A percentile compares a stretch with the other conserved stretches of the same genome.
Evolutionary conservation across 2,113 vertebrate species (phyloP).

Genomic region (Callipepla californica): DNA sequence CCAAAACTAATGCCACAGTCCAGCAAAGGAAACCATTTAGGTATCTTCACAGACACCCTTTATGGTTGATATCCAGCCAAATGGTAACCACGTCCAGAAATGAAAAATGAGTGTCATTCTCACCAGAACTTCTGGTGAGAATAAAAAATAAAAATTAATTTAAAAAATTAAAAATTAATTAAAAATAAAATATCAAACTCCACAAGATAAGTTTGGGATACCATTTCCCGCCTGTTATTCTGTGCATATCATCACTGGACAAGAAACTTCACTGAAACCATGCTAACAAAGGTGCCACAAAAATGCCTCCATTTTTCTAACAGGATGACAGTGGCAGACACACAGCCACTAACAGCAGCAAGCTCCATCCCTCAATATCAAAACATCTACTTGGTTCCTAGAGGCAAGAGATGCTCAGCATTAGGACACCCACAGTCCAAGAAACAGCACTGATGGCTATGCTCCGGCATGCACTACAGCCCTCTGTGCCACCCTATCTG

Average conservation of each 20-base stretch:
- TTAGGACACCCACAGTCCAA: neutral
- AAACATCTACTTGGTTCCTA: neutral
- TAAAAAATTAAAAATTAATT: too few species aligned
- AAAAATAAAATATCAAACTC: neutral
- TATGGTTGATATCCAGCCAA: neutral
- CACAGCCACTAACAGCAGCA: neutral
- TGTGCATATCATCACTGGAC: neutral
- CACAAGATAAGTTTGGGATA: neutral
- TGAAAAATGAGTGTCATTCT: neutral
- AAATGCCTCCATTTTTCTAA: neutral
- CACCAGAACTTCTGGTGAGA: neutral
- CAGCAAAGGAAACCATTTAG: neutral
- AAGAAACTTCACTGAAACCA: neutral
- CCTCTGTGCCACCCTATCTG: neutral
- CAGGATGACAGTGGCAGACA: neutral
- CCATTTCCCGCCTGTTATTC: neutral
- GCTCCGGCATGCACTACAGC: rapidly evolving
- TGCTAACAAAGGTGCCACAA: neutral
- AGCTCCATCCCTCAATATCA: neutral
- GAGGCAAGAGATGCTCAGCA: neutral
- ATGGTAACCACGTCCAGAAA: neutral
- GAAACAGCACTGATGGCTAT: neutral
- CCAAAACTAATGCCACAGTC: neutral
- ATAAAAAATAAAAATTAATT: too few species aligned
- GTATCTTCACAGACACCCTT: neutral